Evolutionary conservation across 2,113 vertebrate species (phyloP).

Genomic region (Eulacestoma nigropectus): DNA sequence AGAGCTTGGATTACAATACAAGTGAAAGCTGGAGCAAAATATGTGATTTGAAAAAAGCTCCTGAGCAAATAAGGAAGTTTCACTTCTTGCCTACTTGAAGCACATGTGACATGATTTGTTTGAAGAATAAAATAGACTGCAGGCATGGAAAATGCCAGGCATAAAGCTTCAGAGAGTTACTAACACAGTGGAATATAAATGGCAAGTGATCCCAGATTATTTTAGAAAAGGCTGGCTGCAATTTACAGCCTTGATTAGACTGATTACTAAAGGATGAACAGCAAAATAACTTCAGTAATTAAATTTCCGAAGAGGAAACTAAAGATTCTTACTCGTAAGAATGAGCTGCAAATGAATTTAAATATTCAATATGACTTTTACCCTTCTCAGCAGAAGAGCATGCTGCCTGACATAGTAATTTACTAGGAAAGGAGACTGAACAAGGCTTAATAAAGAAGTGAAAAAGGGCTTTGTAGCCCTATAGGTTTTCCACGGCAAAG

Average conservation of each 20-base stretch:
- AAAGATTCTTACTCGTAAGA: not conserved
- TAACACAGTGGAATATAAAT: not conserved
- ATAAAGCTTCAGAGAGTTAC: not conserved
- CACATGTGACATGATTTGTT: not conserved
- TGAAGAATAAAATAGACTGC: slow-evolving; percentile 9
- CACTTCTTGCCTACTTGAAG: not conserved
- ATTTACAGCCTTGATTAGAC: not conserved
- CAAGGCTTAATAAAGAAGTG: not conserved
- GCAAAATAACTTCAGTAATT: slow-evolving; percentile 2
- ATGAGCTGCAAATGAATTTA: not conserved
- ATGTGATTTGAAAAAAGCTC: not conserved
- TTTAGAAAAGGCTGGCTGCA: not conserved
- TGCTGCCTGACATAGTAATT: not conserved
- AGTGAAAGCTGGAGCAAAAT: not conserved
- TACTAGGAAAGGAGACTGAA: not conserved
- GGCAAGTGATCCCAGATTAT: not conserved
- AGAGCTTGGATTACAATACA: not conserved
- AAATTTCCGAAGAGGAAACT: not conserved
- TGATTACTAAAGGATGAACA: not conserved
- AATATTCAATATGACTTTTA: not conserved
- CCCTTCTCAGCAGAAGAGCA: not conserved
- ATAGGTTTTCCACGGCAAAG: not conserved
- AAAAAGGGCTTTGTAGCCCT: not conserved
- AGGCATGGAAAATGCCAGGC: slow-evolving; percentile 27
- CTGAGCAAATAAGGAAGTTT: slow-evolving; percentile 38